Base-by-base conservation (phyloP, 1,140 invertebrate genomes). In the Procambarus virginalis region DNA sequence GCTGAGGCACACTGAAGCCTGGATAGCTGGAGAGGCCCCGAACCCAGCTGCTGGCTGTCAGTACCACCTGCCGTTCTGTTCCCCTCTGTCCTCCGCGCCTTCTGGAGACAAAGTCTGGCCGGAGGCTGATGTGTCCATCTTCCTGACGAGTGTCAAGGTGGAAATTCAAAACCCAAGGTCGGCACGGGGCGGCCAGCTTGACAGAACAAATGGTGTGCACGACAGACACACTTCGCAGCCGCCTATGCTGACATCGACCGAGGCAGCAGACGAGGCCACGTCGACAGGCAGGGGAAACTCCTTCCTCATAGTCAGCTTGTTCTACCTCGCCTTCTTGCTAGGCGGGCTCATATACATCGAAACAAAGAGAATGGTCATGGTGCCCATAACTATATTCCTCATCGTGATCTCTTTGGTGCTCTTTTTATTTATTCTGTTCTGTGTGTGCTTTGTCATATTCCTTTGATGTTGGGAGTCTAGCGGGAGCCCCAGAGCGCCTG, bases 391-490 rank as follows among this genome's bases (percentile, higher is more conserved):
- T 58, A 84, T 92, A 45, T 91, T 92, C 82, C 88, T 92, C 73
- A 91, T 92, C 77, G 91, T 92, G 2, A 86, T 92, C 48, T 92
- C 89, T 20, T 81, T 92, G n/a, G 81, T 87, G 17, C 91, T 92
- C 49, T 92, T 92, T 51, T 34, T 92, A 49, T 91, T 92, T 20
- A 92, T 92, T 75, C 89, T 92, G 20, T 92, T 91, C 79, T 92
- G 91, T 83, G 91, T 92, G 89, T 92, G 91, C 80, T 92, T 91
- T 77, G 90, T 91, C 34, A 70, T 92, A 45, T 92, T 92, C 86
- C 88, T 92, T 78, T 92, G 92, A 92, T 91, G 91, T 51, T 77
- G 82, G 86, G 78, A 83, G 81, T 14, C 9, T 34, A 70, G 88
- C 89, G 48, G 79, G 77, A 73, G 77, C 64, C 34, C 48, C 34